Evolutionary conservation across 2,113 vertebrate species (phyloP), one percentile per base, ranked within the genome.

Genomic region (Sylvietta virens): DNA sequence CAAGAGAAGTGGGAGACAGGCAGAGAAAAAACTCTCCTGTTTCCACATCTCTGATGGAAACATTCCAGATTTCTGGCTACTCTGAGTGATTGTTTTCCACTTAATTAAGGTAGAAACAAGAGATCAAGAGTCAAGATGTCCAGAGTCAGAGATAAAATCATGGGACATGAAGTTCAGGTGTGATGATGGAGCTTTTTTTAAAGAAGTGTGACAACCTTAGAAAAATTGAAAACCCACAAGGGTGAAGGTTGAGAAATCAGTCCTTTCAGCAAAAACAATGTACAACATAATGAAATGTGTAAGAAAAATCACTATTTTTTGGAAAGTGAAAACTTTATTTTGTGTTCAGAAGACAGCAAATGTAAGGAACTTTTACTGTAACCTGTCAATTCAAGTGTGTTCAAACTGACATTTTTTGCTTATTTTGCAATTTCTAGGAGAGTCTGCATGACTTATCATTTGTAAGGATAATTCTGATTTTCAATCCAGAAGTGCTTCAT

Each of bases 111-210:
- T 33, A 92, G 69, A 92, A 95, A 56, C 11, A 58, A 58, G 50
- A 93, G 79, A 81, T 90, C 42, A 67, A 60, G 44, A 94, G 69
- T 61, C 94, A 79, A 81, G 73, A 91, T 87, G 51, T 79, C 86
- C 84, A 44, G 15, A 79, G 37, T 37, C 60, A 72, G 81, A 89
- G 80, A 94, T 82, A 86, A 92, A 93, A 88, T 86, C 45, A 0
- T 50, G 40, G 70, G 74, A 92, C 79, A 45, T 8, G 35, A 90
- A 78, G 53, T 87, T 87, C 53, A 65, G 77, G 53, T 88, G 65
- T 72, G 67, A 74, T 48, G n/a, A 64, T 1, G 0, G 35, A 62
- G 67, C 14, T 44, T 71, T 87, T 83, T 23, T 57, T 77, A 56
- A 7, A 9, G 10, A 67, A 58, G 17, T 51, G 39, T 51, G 61